Conservation (phyloP, 1,140 invertebrate genomes). For the Octopus bimaculoides region DNA sequence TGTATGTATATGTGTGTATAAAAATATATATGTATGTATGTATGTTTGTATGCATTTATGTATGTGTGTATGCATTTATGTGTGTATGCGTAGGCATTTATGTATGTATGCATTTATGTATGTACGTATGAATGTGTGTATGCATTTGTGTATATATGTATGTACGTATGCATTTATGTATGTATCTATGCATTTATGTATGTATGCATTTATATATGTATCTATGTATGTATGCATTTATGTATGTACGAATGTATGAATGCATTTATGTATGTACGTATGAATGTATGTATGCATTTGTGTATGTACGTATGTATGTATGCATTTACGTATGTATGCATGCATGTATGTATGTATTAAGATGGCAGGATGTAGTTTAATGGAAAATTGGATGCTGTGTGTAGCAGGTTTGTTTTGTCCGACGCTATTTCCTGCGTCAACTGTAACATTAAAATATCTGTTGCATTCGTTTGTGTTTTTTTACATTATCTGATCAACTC, state of each 20-base stretch:
- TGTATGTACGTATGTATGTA: not conserved
- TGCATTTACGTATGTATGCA: not conserved
- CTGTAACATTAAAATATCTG: too few species aligned
- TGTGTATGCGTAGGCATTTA: not conserved
- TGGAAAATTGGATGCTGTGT: too few species aligned
- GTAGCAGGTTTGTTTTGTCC: too few species aligned
- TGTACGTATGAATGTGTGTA: not conserved
- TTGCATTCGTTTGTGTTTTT: too few species aligned
- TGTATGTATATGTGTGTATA: too few species aligned
- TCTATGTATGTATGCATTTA: not conserved
- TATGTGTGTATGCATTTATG: not conserved
- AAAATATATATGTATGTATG: too few species aligned
- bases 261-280: not conserved
- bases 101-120: not conserved
- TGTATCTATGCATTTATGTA: too few species aligned
- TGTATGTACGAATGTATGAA: not conserved
- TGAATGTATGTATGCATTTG: not conserved
- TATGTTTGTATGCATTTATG: not conserved
- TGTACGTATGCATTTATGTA: too few species aligned
- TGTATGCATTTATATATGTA: too few species aligned
- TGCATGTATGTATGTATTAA: not conserved
- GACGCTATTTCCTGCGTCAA: too few species aligned
- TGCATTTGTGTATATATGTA: not conserved
- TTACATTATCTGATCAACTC: too few species aligned
- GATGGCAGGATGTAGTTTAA: not conserved